These are phyloP conservation scores for Coracias cyanogaster DNA, from an alignment of 2,797 vertebrate genomes.

Conservation along the genomic window DNA sequence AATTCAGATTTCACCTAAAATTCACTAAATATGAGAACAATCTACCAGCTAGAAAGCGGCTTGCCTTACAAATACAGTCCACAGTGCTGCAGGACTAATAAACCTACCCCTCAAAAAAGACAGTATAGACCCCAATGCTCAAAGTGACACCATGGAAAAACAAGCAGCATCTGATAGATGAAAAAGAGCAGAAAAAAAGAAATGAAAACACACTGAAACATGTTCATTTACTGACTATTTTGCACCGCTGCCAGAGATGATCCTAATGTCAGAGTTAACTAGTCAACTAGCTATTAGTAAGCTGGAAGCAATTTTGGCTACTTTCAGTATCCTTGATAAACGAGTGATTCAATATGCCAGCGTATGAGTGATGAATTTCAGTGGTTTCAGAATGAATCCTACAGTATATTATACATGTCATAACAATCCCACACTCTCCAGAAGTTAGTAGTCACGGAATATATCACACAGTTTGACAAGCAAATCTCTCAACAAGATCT, in stretches of 20 bases:
- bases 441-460: constrained; percentile 74
- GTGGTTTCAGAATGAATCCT: constrained; percentile 64
- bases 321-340: constrained; percentile 42
- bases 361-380: constrained; percentile 65
- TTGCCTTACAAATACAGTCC: background rate
- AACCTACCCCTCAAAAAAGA: background rate
- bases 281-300: constrained; percentile 41
- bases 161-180: background rate
- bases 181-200: background rate
- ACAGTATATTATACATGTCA: constrained; percentile 73
- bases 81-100: background rate
- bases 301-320: constrained; percentile 48
- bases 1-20: background rate
- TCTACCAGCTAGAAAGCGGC: background rate
- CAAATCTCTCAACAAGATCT: constrained; percentile 71
- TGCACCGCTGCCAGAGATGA: background rate
- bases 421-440: constrained; percentile 75
- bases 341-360: constrained; percentile 45
- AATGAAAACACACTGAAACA: background rate
- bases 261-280: constrained; percentile 18
- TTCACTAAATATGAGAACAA: background rate
- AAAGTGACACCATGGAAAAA: background rate
- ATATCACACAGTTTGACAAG: constrained; percentile 73
- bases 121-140: background rate
- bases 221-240: background rate